Evolutionary conservation across 2,888 invertebrate genomes (phyloP), one percentile per base, ranked within the genome.

Genomic region (Cistogaster globosa): DNA sequence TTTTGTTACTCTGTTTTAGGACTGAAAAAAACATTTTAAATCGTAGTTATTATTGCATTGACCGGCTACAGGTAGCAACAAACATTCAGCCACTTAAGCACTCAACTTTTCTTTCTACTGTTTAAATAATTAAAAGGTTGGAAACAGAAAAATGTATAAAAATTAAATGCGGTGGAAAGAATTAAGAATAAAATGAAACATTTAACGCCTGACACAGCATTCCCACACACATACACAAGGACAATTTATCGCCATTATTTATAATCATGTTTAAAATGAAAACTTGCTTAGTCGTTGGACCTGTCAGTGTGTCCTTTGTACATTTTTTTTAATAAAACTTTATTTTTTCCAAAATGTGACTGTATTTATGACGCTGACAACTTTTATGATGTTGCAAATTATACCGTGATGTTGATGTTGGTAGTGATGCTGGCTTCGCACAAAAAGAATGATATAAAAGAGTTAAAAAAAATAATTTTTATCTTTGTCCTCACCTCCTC

Each of bases 301-400:
- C 36, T 78, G 69, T 26, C 78, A 71, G 60, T 14, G 53, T 32
- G 51, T 36, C 26, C 18, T 48, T 62, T 16, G 42, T n/a, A n/a
- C 4, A 18, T 11, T 36, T 26, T 72, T 48, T 60, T 9, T 20
- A 20, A 60, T 36, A 51, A 36, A 42, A 12, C 42, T 42, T 42
- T 38, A 9, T 38, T 38, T 42, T 42, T 42, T 42, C 12, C 2
- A 16, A 22, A 26, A 22, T 57, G 51, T 38, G 38, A 51, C 58
- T 69, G 80, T 81, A 63, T 82, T 85, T 72, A 79, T 82, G 78
- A 67, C 82, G 85, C 71, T 85, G 85, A 85, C 85, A 85, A 85
- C 71, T 75, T 85, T 85, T 85, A 85, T 85, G 74, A 71, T 82
- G 85, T 75, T 78, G 82, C 85, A 82, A 85, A 85, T 85, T 85